phyloP scores from a whole-genome alignment of 2,113 vertebrate species.

The Morone chrysops region DNA sequence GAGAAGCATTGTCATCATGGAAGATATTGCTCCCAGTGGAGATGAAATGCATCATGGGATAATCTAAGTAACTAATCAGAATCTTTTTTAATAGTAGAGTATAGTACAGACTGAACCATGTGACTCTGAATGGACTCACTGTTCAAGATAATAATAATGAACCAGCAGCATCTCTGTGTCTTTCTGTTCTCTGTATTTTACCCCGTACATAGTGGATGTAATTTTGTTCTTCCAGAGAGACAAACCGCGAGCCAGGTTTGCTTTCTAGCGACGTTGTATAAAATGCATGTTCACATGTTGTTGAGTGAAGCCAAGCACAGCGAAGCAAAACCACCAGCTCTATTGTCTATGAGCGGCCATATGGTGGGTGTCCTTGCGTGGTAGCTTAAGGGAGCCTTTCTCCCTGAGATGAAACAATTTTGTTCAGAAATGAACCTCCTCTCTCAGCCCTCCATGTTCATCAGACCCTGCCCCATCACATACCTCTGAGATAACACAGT shows the following conservation, averaged over 20 bases:
- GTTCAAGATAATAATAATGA: slow-evolving; percentile 19
- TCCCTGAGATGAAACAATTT: slow-evolving; percentile 72
- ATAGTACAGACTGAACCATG: slow-evolving; percentile 33
- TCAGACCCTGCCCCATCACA: slow-evolving; percentile 60
- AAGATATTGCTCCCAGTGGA: slow-evolving; percentile 71
- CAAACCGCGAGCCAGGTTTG: slow-evolving; percentile 31
- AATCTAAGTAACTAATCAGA: slow-evolving; percentile 68
- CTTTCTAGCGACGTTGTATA: slow-evolving; percentile 51
- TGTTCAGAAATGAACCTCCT: slow-evolving; percentile 67
- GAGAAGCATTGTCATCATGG: slow-evolving; percentile 77
- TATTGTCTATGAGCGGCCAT: slow-evolving; percentile 77
- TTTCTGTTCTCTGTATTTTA: slow-evolving; percentile 19
- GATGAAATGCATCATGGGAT: slow-evolving; percentile 68
- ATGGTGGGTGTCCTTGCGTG: slow-evolving; percentile 82
- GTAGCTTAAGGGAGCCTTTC: slow-evolving; percentile 80
- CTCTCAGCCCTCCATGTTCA: slow-evolving; percentile 51
- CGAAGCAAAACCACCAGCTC: slow-evolving; percentile 72
- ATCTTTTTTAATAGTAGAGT: slow-evolving; percentile 62
- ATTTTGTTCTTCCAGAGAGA: slow-evolving; percentile 38
- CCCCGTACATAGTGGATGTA: slow-evolving; percentile 2
- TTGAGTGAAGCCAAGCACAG: slow-evolving; percentile 69
- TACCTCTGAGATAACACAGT: slow-evolving; percentile 47
- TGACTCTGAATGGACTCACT: slow-evolving; percentile 36
- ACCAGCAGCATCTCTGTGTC: slow-evolving; percentile 4
- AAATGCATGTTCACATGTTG: slow-evolving; percentile 75